Base-by-base conservation (phyloP, 2,888 invertebrate species). In the Trichogramma dendrolimi region DNA sequence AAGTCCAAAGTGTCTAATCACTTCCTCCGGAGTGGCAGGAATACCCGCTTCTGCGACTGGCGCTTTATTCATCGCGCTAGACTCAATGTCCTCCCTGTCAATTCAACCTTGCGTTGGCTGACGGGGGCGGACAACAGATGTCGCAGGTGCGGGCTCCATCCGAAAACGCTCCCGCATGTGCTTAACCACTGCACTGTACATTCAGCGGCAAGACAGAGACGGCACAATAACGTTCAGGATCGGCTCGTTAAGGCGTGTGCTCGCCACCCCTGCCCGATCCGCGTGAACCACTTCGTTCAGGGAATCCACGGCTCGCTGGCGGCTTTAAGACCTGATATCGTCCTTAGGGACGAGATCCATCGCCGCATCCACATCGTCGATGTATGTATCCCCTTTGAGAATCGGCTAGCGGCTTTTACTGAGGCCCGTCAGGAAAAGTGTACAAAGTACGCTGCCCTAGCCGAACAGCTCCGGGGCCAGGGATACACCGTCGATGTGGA, bases 11-110 rank as follows among this genome's bases (percentile, higher is more conserved):
- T n/a, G n/a, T n/a, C n/a, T n/a, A n/a, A n/a, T n/a, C n/a, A n/a
- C n/a, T n/a, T n/a, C n/a, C n/a, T 72, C 14, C 53, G 68, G 1
- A 51, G 27, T 1, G 65, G 64, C 0, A 44, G 55, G 4, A 61
- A 48, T 14, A 62, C 50, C 38, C 55, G 64, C 49, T 58, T 67
- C 41, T 72, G 73, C 6, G 79, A 79, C 61, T 80, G 79, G 77
- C 69, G 77, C 4, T 79, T 80, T 60, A 68, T 78, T 11, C 77
- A 77, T 67, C 67, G 73, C 0, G 75, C 75, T 4, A 65, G 74
- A 2, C 70, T 65, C 1, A 49, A 61, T 7, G 64, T 67, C 0
- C 52, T 68, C 1, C 66, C 63, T 1, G 50, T 69, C 0, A 68
- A 69, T 8, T 63, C 62, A 0, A 55, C 44, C 60, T 69, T 27